phyloP scores from a whole-genome alignment of 2,113 vertebrate genomes.

The Oplegnathus fasciatus region DNA sequence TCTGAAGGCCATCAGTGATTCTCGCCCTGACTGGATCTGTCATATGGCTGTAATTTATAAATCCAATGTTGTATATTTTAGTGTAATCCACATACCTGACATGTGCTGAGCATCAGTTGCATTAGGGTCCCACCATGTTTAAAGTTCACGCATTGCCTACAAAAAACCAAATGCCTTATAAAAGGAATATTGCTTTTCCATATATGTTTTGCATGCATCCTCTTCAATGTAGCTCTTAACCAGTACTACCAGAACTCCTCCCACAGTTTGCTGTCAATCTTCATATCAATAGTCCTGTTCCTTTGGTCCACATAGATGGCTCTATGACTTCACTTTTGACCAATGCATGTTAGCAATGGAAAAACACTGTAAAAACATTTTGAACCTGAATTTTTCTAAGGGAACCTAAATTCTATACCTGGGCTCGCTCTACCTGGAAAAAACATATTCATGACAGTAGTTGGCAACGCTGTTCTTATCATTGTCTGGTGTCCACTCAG shows the following conservation, averaged over 20 bases:
- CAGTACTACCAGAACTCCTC: not conserved
- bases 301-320: too few species aligned
- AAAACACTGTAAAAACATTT: too few species aligned
- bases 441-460: too few species aligned
- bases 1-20: slow-evolving; percentile 18
- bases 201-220: not conserved
- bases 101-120: not conserved
- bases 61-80: not conserved
- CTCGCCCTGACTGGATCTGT: slow-evolving; percentile 8
- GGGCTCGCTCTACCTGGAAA: too few species aligned
- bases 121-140: too few species aligned
- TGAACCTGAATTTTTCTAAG: too few species aligned
- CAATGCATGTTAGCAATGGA: too few species aligned
- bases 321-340: too few species aligned
- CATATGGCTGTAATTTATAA: slow-evolving; percentile 9
- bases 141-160: not conserved
- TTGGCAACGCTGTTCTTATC: too few species aligned
- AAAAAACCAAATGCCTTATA: not conserved
- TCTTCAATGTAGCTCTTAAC: not conserved
- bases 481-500: too few species aligned
- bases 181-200: not conserved
- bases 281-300: not conserved
- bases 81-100: not conserved
- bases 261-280: not conserved
- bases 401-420: too few species aligned